phyloP scores from a whole-genome alignment of 37 sponge, comb jelly and placozoan genomes.

The Ephydatia muelleri region DNA sequence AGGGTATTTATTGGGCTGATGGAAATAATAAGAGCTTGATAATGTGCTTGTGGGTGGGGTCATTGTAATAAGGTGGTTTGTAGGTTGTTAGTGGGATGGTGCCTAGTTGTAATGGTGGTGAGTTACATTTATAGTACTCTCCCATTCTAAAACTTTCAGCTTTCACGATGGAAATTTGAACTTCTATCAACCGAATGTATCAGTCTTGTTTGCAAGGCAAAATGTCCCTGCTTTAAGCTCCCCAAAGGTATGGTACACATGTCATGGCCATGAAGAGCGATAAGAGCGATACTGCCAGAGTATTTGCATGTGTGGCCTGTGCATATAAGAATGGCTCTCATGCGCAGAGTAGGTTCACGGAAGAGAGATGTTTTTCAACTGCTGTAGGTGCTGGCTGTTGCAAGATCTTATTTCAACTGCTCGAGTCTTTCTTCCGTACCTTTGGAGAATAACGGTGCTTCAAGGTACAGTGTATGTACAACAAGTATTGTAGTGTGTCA shows the following conservation, averaged over 20 bases:
- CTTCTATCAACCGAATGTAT: slow-evolving; percentile 1
- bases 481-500: too few relatives aligned
- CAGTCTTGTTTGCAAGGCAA: not conserved
- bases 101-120: too few relatives aligned
- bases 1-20: not conserved
- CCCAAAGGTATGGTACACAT: slow-evolving; percentile 18
- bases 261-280: too few relatives aligned
- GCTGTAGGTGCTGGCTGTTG: slow-evolving; percentile 13
- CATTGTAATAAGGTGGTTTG: not conserved
- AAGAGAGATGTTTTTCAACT: not conserved
- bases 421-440: not conserved
- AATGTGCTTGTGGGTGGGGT: not conserved
- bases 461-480: not conserved
- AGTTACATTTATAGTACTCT: too few relatives aligned
- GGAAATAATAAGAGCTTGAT: not conserved
- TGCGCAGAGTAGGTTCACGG: not conserved
- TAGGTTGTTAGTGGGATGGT: not conserved
- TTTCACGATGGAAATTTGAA: slow-evolving; percentile 17
- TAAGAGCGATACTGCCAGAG: too few relatives aligned
- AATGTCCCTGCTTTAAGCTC: slow-evolving; percentile 3
- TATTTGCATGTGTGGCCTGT: not conserved
- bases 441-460: slow-evolving; percentile 24
- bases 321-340: not conserved
- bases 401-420: slow-evolving; percentile 14
- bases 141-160: too few relatives aligned